Evolutionary conservation across 1,140 invertebrate genomes (phyloP).

Genomic region (Heliconius congener): DNA sequence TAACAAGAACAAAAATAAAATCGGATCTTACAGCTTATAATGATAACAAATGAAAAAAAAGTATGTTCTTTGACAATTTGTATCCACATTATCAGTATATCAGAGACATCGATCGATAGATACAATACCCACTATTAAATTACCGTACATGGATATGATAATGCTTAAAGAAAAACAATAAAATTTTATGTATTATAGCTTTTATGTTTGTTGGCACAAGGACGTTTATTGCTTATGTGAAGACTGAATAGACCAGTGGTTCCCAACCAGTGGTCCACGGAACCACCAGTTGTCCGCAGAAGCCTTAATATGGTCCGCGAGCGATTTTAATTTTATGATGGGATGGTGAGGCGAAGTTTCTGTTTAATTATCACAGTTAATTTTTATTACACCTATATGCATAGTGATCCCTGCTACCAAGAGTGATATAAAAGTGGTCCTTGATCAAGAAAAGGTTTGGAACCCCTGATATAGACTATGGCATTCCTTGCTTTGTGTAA

Average conservation of each 20-base stretch:
- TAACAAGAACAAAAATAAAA: not conserved
- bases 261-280: too few species aligned
- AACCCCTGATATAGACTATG: conserved; percentile 35
- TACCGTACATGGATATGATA: conserved; percentile 70
- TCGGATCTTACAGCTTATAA: conserved; percentile 32
- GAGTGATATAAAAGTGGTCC: too few species aligned
- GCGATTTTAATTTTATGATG: too few species aligned
- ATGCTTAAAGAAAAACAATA: conserved; percentile 42
- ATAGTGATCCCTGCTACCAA: too few species aligned
- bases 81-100: conserved; percentile 42
- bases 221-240: conserved; percentile 15
- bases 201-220: conserved; percentile 21
- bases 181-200: conserved; percentile 32
- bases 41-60: conserved; percentile 44
- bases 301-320: too few species aligned
- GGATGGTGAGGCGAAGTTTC: too few species aligned
- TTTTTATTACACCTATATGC: too few species aligned
- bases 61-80: conserved; percentile 59
- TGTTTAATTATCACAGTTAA: too few species aligned
- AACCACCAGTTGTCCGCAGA: too few species aligned
- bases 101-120: conserved; percentile 65
- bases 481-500: conserved; percentile 75
- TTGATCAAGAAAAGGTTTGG: too few species aligned
- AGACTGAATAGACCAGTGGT: conserved; percentile 22
- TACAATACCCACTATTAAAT: conserved; percentile 65